Base-by-base conservation (phyloP, 2,888 invertebrate genomes). In the Atethmia centrago region DNA sequence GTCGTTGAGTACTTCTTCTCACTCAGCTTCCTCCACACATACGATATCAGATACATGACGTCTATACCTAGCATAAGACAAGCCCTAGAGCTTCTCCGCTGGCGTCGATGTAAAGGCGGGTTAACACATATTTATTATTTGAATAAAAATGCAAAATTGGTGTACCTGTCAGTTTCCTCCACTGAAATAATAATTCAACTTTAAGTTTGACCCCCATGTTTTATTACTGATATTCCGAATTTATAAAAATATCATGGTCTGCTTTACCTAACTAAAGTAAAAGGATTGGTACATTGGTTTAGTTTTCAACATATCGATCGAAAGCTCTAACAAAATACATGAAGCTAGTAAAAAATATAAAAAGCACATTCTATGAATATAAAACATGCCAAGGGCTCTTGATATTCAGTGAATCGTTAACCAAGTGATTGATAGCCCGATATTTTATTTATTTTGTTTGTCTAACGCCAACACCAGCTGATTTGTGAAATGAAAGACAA, bases 391-490 rank as follows among this genome's bases (percentile, higher is more conserved):
- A 58, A 21, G 62, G 51, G 61, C 56, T 67, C 61, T 66, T 56
- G 47, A 25, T 45, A 42, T 68, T 66, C 73, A 79, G 40, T 53
- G 66, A 62, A 66, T 63, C 45, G 25, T 64, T 77, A 61, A 64
- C 42, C 16, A 72, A 58, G 36, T 81, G 77, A 80, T 61, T 65
- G 59, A 81, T 77, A 59, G 28, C 12, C n/a, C 10, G 4, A 70
- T 40, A 42, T 49, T 51, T 71, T 59, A 51, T 64, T 68, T 76
- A 70, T 64, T 75, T 28, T 4, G 9, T 45, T 64, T 59, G 51
- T 80, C 25, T 64, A 47, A 63, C n/a, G 31, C 16, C 3, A 47
- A 42, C 28, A 31, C 25, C 0, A 21, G 12, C 45, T 31, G 49
- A 53, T 14, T 47, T 58, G 36, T 8, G 21, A 25, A 51, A 56